These are phyloP conservation scores for Stomorhina lunata DNA, from an alignment of 2,888 invertebrate species.

Conservation along the genomic window DNA sequence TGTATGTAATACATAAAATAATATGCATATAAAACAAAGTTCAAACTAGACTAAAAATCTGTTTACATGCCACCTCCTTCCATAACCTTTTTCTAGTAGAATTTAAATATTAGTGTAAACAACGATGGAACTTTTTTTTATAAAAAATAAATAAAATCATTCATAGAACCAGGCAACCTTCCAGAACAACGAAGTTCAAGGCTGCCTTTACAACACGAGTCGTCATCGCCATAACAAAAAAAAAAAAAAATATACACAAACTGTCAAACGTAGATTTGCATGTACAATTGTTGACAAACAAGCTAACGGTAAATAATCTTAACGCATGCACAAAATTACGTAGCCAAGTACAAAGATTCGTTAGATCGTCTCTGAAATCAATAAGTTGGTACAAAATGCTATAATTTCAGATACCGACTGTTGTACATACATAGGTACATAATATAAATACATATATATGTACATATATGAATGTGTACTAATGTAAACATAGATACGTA, in stretches of 20 bases:
- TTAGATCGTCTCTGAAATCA: too few relatives aligned
- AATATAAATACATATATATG: too few relatives aligned
- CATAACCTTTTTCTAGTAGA: background rate
- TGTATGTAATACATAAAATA: background rate
- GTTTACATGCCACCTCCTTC: background rate
- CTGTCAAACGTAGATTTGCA: background rate
- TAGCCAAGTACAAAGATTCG: too few relatives aligned
- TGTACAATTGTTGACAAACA: background rate
- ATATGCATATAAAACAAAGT: background rate
- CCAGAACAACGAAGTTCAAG: slow-evolving; percentile 67
- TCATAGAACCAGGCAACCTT: slow-evolving; percentile 48
- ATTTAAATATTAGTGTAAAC: background rate
- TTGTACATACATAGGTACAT: too few relatives aligned
- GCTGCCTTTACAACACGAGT: slow-evolving; percentile 59
- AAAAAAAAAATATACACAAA: background rate
- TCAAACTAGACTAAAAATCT: background rate
- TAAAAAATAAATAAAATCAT: slow-evolving; percentile 9
- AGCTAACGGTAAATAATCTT: slow-evolving; percentile 36
- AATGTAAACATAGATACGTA: too few relatives aligned
- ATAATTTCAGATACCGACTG: too few relatives aligned
- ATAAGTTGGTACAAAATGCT: too few relatives aligned
- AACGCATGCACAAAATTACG: too few relatives aligned
- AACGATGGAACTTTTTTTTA: slow-evolving; percentile 10
- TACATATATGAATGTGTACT: too few relatives aligned
- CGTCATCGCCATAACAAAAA: slow-evolving; percentile 21